Evolutionary conservation across 2,113 vertebrate genomes (phyloP).

Genomic region (Trachemys scripta): DNA sequence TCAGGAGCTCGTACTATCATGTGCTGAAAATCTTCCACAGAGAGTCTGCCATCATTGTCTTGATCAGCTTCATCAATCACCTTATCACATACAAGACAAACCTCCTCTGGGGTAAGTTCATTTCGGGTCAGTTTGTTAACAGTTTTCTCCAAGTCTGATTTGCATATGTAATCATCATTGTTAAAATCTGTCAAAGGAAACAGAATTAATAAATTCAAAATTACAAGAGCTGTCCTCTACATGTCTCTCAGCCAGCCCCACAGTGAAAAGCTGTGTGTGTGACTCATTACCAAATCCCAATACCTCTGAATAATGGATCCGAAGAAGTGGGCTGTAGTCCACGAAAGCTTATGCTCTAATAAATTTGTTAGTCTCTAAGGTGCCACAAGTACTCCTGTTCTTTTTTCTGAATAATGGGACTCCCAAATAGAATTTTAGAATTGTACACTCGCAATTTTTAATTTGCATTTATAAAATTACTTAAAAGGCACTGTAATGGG

Average conservation of each 20-base stretch:
- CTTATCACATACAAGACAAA: constrained; percentile 94
- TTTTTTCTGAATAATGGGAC: background rate
- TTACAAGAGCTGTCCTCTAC: background rate
- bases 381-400: too few species aligned
- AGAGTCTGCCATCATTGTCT: constrained; percentile 94
- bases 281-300: background rate
- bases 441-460: background rate
- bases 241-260: background rate
- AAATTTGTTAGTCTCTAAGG: too few species aligned
- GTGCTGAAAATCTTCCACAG: constrained; percentile 94
- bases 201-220: background rate
- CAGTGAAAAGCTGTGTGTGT: background rate
- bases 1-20: constrained; percentile 95
- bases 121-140: constrained; percentile 91
- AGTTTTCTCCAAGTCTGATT: constrained; percentile 93
- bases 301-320: background rate
- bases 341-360: too few species aligned
- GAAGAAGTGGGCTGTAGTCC: too few species aligned
- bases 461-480: background rate
- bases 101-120: constrained; percentile 92
- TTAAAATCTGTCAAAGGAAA: constrained; percentile 89
- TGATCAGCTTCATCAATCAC: constrained; percentile 92
- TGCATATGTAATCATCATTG: constrained; percentile 94
- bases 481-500: background rate
- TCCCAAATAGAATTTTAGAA: background rate